Conservation (phyloP, 1,140 invertebrate genomes). For the Diorhabda carinulata region DNA sequence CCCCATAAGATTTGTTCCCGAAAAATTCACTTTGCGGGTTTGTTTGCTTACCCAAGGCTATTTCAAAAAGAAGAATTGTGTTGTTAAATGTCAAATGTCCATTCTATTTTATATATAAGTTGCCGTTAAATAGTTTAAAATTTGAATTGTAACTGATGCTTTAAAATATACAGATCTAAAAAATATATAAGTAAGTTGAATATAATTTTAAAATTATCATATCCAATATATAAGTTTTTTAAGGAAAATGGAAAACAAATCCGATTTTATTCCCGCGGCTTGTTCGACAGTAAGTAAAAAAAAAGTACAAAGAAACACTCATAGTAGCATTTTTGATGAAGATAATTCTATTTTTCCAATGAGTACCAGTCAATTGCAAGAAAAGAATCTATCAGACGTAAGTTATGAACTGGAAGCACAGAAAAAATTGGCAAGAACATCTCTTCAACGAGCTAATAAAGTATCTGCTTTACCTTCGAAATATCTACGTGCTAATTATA, state of each 20-base stretch:
- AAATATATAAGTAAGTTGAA: too few species aligned
- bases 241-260: not conserved
- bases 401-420: constrained; percentile 23
- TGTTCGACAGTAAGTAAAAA: not conserved
- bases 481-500: constrained; percentile 24
- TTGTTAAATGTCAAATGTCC: too few species aligned
- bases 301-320: not conserved
- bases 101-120: too few species aligned
- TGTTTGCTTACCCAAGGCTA: too few species aligned
- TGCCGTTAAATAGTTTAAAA: too few species aligned
- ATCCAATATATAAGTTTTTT: not conserved
- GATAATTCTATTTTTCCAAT: not conserved
- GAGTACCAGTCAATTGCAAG: not conserved
- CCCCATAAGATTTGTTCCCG: too few species aligned
- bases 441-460: constrained; percentile 28
- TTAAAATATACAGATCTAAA: too few species aligned
- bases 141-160: too few species aligned
- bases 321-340: constrained; percentile 9
- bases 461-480: constrained; percentile 28
- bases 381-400: not conserved
- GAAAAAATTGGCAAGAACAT: constrained; percentile 24
- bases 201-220: too few species aligned
- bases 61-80: too few species aligned
- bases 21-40: too few species aligned
- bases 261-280: not conserved